Evolutionary conservation across 2,113 vertebrate species (phyloP), one percentile per base, ranked within the genome.

Genomic region (Centropus unirufus): DNA sequence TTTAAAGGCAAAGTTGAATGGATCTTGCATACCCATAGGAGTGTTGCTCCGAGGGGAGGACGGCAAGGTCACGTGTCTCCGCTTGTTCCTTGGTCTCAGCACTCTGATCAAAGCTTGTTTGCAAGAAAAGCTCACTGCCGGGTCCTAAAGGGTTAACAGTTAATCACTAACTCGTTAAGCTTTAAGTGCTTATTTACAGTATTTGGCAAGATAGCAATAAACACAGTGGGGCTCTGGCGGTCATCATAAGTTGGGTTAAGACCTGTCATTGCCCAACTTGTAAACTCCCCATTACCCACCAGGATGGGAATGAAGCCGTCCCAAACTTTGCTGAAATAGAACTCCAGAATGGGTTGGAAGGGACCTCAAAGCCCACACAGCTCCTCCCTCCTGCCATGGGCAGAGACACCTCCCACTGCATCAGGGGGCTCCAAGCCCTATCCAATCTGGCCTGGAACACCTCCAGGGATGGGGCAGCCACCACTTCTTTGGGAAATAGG

Each of bases 31-130:
- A 99, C 99, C 99, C 98, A 99, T 99, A 14, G 99, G 99, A 18
- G 99, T 99, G 97, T 99, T 99, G 97, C 99, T 99, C 83, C 99
- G 99, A 75, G 99, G 99, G 8, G 99, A 99, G 15, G 99, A 99
- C 0, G 99, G 99, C 95, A 99, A 96, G 4, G 99, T 99, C 90
- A 99, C 99, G 3, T 99, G 99, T 51, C 99, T 98, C 39, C 99
- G 97, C 86, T 99, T 99, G 97, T 99, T 99, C 96, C 99, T 98
- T 14, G 99, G 99, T 64, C 99, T 98, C 69, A 99, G 98, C 69
- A 99, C 99, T 93, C 99, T 98, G 95, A 99, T 99, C 61, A 99
- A 96, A 76, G 99, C 99, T 98, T 99, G 99, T 95, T 99, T 99
- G 97, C 99, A 99, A 77, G 99, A 99, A 94, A 99, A 99, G 98